Evolutionary conservation across 2,113 vertebrate species (phyloP), one percentile per base, ranked within the genome.

Genomic region (Probosciger aterrimus): DNA sequence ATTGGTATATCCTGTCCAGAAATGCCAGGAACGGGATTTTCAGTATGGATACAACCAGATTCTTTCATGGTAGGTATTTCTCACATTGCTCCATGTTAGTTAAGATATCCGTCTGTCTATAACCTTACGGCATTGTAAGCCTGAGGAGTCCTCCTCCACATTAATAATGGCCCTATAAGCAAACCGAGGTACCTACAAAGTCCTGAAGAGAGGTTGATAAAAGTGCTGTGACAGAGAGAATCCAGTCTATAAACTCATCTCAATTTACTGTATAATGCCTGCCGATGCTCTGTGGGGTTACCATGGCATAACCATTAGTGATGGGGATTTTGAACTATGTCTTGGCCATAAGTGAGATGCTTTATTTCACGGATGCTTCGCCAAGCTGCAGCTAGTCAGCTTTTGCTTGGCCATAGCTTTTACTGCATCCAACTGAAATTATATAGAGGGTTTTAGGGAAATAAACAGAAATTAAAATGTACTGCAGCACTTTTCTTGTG

Each of bases 1-100:
- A 95, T 97, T 99, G 98, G 97, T 97, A 10, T 99, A 99, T 97
- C 99, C 99, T 55, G 98, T 99, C 93, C 98, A 98, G 96, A 99
- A 98, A 96, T 98, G 96, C 97, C 98, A 99, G 96, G 98, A 99
- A 71, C 98, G 99, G 95, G 99, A 99, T 98, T 99, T 99, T 97
- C 99, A 99, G 80, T 99, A 99, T 18, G 99, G 99, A 86, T 99
- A 99, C 98, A 99, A 99, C 98, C 99, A 99, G 97, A 86, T 98
- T 93, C 97, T 98, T 87, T 98, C 98, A 46, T 98, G 98, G 98
- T 98, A 97, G 91, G 98, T 98, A 90, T 94, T 81, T 59, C 75
- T 64, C 1, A 0, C 31, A 1, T 47, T 7, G 9, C n/a, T 70
- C 8, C 14, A 1, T 2, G 2, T 50, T 68, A 11, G 47, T 95